Percentiles rank a stretch among this genome's conserved stretches.
Evolutionary conservation across 2,113 vertebrate species (phyloP).

Genomic region (Zosterops borbonicus): DNA sequence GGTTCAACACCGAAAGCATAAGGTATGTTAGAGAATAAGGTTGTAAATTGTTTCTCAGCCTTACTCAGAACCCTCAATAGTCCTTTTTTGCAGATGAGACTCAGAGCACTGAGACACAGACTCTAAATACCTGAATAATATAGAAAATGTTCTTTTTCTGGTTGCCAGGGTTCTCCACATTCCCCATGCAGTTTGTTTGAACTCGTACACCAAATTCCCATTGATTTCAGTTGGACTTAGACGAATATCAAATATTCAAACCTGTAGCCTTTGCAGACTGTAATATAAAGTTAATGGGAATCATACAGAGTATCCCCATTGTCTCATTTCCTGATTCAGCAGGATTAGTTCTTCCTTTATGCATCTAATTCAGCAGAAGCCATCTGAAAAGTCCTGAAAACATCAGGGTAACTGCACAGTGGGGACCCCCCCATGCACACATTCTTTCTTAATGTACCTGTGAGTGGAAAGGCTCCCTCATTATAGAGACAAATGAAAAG

Average conservation of each 20-base stretch:
- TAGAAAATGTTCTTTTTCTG: background rate
- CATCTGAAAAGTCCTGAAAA: conserved; percentile 10
- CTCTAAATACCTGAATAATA: background rate
- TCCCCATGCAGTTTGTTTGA: background rate
- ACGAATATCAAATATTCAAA: background rate
- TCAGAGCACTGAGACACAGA: background rate
- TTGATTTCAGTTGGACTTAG: background rate
- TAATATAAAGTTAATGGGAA: background rate
- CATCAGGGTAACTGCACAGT: background rate
- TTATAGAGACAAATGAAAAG: background rate
- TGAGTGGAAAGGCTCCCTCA: background rate
- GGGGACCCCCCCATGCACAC: background rate
- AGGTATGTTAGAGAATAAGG: background rate
- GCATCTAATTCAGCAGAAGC: background rate
- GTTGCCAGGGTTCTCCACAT: background rate
- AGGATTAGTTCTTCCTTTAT: background rate
- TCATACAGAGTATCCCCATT: background rate
- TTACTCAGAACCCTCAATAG: background rate
- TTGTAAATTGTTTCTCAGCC: background rate
- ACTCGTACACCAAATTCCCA: background rate
- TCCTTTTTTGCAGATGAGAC: background rate
- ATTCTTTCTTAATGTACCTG: conserved; percentile 10
- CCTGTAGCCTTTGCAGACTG: background rate
- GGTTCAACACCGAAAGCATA: background rate
- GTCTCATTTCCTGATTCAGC: conserved; percentile 49